Evolutionary conservation across 2,797 vertebrate species (phyloP), one percentile per base, ranked within the genome.

Genomic region (Champsocephalus esox): DNA sequence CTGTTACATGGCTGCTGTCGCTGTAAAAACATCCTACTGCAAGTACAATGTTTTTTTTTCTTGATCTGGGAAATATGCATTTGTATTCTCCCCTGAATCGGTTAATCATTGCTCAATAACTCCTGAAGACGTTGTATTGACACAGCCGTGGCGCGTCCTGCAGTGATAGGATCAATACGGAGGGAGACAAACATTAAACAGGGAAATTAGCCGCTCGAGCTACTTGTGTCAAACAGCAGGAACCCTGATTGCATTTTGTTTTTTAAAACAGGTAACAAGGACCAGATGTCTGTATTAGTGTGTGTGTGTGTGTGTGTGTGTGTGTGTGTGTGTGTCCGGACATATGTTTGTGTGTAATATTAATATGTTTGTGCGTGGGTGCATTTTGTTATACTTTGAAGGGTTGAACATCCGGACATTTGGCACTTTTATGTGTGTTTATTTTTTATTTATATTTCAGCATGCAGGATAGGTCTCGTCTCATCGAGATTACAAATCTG

Each of bases 251-350:
- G 87, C 38, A 89, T 83, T 90, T 76, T 57, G 34, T 24, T 73
- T 38, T 80, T 66, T 51, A 46, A 38, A 85, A 70, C 73, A 68
- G 65, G 41, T 87, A 92, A 94, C 77, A 62, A 83, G 82, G 61
- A 87, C 79, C 93, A 94, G 78, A 89, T 92, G 92, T 58, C 32
- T 71, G 49, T 19, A n/a, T 74, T 50, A 44, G 57, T 50, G 46
- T 72, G 16, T 65, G 62, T 38, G 34, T 38, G 34, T 38, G 34
- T 38, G 34, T 28, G 24, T 3, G 24, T 24, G 24, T 24, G 24
- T 24, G 24, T 28, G 28, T 28, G 28, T 60, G 64, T 46, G 50
- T 68, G 52, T 60, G 72, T 44, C 65, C 4, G 28, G 28, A 28
- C 28, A 28, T 28, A 28, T 38, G 34, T 38, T 38, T 9, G 8